These are phyloP conservation scores for Halcyon leucocephala DNA, from an alignment of 2,797 vertebrate genomes.

Conservation along the genomic window DNA sequence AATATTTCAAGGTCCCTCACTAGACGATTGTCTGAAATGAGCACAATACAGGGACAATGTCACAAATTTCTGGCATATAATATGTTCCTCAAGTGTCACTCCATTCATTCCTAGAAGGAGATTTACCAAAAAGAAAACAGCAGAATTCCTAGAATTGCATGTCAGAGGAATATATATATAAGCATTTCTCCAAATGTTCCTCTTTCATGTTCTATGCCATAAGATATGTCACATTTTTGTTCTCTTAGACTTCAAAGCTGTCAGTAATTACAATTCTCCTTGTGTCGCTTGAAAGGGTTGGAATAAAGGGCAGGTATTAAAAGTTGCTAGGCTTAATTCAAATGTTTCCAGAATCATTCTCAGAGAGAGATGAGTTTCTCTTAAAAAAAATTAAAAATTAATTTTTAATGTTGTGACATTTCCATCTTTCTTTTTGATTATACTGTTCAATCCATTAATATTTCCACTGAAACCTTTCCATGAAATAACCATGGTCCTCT, in stretches of 20 bases:
- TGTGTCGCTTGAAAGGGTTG: not conserved
- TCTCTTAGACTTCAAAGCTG: not conserved
- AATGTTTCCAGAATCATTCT: not conserved
- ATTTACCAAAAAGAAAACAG: not conserved
- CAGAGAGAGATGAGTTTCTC: not conserved
- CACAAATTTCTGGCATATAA: not conserved
- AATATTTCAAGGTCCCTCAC: not conserved
- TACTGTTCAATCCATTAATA: not conserved
- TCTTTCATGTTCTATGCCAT: not conserved
- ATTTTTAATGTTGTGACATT: slow-evolving; percentile 4
- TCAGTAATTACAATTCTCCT: not conserved
- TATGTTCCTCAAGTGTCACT: not conserved
- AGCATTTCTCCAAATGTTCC: not conserved
- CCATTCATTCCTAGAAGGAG: not conserved
- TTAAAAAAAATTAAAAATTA: not conserved
- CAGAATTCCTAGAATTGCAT: not conserved
- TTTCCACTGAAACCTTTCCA: slow-evolving; percentile 3
- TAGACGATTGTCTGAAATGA: not conserved
- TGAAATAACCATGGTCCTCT: not conserved
- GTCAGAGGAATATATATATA: not conserved
- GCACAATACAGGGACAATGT: not conserved
- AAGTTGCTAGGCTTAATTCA: not conserved
- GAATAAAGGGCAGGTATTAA: not conserved
- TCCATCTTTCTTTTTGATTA: slow-evolving; percentile 1
- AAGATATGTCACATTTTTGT: not conserved